phyloP scores from a whole-genome alignment of 2,797 vertebrate genomes.

The Chromis chromis region DNA sequence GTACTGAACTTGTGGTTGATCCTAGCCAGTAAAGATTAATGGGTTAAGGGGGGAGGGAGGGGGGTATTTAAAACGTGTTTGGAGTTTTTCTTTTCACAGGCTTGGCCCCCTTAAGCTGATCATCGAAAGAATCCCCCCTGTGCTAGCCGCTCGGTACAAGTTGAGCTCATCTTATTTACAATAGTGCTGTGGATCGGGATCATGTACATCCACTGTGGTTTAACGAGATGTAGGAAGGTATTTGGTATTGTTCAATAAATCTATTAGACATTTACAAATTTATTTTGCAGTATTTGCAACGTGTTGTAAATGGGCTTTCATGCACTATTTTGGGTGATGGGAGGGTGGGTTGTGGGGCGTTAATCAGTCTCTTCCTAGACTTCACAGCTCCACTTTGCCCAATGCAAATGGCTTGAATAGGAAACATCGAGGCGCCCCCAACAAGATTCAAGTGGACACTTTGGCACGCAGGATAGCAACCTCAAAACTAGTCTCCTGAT shows the following conservation, averaged over 20 bases:
- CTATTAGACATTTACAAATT: conserved; percentile 26
- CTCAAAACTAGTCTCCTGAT: conserved; percentile 72
- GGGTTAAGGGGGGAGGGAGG: conserved; percentile 44
- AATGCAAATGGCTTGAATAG: conserved; percentile 73
- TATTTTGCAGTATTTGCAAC: conserved; percentile 15
- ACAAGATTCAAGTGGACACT: conserved; percentile 75
- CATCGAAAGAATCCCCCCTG: conserved; percentile 69
- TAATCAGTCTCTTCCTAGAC: conserved; percentile 87
- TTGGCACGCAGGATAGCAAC: conserved; percentile 77
- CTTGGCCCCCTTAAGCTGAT: conserved; percentile 70
- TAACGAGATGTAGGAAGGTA: conserved; percentile 83
- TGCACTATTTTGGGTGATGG: conserved; percentile 34
- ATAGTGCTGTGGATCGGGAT: conserved; percentile 70
- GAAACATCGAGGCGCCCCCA: conserved; percentile 67
- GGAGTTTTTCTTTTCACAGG: conserved; percentile 86
- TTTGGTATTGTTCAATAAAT: conserved; percentile 57
- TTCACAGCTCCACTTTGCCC: conserved; percentile 83
- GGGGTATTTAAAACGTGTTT: conserved; percentile 78
- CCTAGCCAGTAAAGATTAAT: conserved; percentile 8
- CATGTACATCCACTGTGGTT: conserved; percentile 63
- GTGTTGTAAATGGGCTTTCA: conserved; percentile 47
- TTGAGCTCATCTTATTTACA: conserved; percentile 69
- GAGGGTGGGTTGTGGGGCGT: conserved; percentile 72
- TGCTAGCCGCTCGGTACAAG: conserved; percentile 64
- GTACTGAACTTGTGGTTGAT: conserved; percentile 10